phyloP scores from a whole-genome alignment of 2,888 invertebrate species.

The Listrodromus nycthemerus region DNA sequence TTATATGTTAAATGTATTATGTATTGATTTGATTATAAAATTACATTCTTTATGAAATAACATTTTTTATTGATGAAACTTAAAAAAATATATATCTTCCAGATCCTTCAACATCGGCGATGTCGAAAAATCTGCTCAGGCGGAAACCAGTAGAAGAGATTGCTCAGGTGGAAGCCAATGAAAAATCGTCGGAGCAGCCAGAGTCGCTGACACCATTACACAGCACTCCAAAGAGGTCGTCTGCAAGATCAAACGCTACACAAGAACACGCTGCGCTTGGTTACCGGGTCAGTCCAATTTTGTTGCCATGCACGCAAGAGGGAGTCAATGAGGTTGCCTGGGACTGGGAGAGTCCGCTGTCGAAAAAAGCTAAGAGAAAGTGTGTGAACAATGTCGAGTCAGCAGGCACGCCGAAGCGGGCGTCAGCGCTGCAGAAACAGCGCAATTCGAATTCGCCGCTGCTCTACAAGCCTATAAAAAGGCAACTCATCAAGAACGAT shows the following conservation, averaged over 20 bases:
- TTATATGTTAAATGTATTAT: too few species aligned
- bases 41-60: too few species aligned
- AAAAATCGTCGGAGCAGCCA: constrained; percentile 18
- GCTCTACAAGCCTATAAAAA: constrained; percentile 74
- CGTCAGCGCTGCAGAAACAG: constrained; percentile 72
- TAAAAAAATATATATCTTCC: not conserved
- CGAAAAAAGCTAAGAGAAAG: constrained; percentile 40
- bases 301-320: constrained; percentile 83
- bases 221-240: constrained; percentile 72
- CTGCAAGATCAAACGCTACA: not conserved
- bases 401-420: constrained; percentile 74
- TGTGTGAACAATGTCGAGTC: constrained; percentile 28
- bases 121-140: constrained; percentile 2
- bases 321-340: constrained; percentile 84
- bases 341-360: constrained; percentile 85
- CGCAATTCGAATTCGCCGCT: constrained; percentile 77
- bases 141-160: constrained; percentile 30
- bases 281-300: constrained; percentile 76
- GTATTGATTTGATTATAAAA: too few species aligned
- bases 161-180: not conserved
- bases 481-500: constrained; percentile 72
- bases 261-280: constrained; percentile 68
- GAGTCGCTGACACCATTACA: constrained; percentile 55
- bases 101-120: constrained; percentile 18
- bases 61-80: not conserved